Conservation (phyloP, 2,797 vertebrate genomes). For the Hipposideros larvatus region DNA sequence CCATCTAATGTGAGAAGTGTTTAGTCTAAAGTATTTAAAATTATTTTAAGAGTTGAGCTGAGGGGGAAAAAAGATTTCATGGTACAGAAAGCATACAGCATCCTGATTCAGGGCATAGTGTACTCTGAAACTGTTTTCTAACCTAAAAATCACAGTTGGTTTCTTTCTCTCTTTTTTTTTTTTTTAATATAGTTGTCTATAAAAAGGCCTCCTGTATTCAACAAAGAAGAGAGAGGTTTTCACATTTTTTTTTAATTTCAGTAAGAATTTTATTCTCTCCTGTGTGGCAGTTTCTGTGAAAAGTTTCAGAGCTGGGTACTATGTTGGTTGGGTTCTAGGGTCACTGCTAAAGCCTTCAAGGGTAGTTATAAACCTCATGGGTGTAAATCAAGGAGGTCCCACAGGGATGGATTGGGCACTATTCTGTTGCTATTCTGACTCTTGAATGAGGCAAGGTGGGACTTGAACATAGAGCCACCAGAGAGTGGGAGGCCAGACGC, state of each 20-base stretch:
- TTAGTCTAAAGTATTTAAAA: slow-evolving; percentile 61
- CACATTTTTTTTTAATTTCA: slow-evolving; percentile 21
- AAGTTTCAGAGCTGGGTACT: background rate
- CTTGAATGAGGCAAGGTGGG: slow-evolving; percentile 1
- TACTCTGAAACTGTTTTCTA: slow-evolving; percentile 61
- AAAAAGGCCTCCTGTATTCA: slow-evolving; percentile 43
- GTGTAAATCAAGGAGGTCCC: background rate
- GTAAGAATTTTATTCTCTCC: slow-evolving; percentile 57
- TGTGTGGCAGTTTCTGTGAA: background rate
- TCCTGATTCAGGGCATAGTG: slow-evolving; percentile 52
- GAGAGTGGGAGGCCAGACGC: background rate
- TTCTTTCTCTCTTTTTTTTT: background rate
- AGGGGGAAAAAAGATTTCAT: background rate
- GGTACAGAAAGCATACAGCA: slow-evolving; percentile 39
- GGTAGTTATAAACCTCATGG: background rate
- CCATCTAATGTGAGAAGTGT: background rate
- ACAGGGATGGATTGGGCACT: background rate
- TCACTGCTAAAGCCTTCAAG: slow-evolving; percentile 20
- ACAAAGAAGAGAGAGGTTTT: slow-evolving; percentile 58
- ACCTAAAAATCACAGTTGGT: slow-evolving; percentile 55
- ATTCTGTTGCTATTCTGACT: slow-evolving; percentile 27
- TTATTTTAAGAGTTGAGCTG: slow-evolving; percentile 17
- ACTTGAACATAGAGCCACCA: background rate
- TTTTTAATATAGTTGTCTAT: slow-evolving; percentile 40
- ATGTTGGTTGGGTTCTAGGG: background rate